phyloP scores from a whole-genome alignment of 1,140 invertebrate genomes.

The Drosophila pachea region DNA sequence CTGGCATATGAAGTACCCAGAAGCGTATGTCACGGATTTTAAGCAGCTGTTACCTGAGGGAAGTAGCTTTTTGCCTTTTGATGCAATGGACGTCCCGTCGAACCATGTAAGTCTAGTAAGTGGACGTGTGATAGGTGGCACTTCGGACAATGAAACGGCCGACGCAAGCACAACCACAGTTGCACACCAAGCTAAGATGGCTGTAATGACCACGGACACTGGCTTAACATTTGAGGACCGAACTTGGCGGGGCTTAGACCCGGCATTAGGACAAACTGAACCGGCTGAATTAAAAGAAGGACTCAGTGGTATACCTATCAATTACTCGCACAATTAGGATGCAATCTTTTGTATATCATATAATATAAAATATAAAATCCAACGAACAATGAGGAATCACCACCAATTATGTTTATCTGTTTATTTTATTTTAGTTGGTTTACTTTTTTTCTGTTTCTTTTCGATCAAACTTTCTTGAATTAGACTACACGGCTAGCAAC shows the following conservation, averaged over 20 bases:
- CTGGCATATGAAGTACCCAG: slow-evolving; percentile 81
- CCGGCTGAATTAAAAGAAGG: slow-evolving; percentile 83
- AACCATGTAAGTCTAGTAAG: slow-evolving; percentile 86
- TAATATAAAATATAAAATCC: slow-evolving; percentile 19
- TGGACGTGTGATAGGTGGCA: slow-evolving; percentile 81
- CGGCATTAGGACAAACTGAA: slow-evolving; percentile 84
- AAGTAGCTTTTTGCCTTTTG: slow-evolving; percentile 80
- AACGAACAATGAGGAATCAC: slow-evolving; percentile 32
- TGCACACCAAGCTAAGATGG: slow-evolving; percentile 78
- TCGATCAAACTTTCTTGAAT: slow-evolving; percentile 58
- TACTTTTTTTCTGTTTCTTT: slow-evolving; percentile 51
- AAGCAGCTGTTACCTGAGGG: slow-evolving; percentile 86
- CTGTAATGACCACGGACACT: slow-evolving; percentile 81
- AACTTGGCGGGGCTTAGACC: slow-evolving; percentile 87
- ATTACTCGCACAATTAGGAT: slow-evolving; percentile 79
- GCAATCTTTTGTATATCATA: background rate
- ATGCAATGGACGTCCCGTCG: slow-evolving; percentile 79
- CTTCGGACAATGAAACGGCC: slow-evolving; percentile 12
- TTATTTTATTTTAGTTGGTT: slow-evolving; percentile 55
- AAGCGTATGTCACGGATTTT: slow-evolving; percentile 87
- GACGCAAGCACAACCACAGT: slow-evolving; percentile 70
- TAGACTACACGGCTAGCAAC: slow-evolving; percentile 60
- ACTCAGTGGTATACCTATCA: slow-evolving; percentile 82
- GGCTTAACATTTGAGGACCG: slow-evolving; percentile 82
- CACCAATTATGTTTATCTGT: slow-evolving; percentile 18